Conservation (phyloP, 2,113 vertebrate species). For the Hystrix brachyura region DNA sequence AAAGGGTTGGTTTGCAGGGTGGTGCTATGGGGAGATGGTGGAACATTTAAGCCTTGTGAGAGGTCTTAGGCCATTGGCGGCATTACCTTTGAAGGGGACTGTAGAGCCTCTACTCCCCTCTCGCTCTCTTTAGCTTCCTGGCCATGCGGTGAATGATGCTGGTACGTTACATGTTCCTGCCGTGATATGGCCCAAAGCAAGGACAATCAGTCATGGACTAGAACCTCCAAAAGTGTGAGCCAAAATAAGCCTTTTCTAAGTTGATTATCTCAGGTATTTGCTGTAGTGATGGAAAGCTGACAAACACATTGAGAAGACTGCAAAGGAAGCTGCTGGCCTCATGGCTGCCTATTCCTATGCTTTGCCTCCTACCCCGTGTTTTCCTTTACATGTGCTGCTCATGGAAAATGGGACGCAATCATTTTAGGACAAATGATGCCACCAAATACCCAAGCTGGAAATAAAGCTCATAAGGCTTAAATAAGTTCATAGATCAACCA, state of each 20-base stretch:
- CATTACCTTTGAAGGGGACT: neutral
- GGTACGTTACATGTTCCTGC: neutral
- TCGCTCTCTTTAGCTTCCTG: neutral
- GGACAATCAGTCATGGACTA: neutral
- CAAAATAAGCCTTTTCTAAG: neutral
- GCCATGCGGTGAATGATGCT: neutral
- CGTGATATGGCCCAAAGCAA: neutral
- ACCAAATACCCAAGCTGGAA: neutral
- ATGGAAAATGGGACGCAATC: neutral
- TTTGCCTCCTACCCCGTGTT: neutral
- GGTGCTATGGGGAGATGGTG: neutral
- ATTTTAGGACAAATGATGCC: slow-evolving; percentile 21
- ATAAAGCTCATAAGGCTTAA: neutral
- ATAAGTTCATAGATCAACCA: slow-evolving; percentile 39
- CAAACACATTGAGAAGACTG: neutral
- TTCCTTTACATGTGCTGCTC: neutral
- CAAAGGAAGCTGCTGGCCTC: neutral
- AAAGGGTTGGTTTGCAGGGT: neutral
- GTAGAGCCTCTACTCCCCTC: neutral
- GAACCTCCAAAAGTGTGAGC: neutral
- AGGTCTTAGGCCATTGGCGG: neutral
- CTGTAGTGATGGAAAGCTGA: neutral
- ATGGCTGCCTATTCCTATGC: neutral
- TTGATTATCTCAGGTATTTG: neutral
- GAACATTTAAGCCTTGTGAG: neutral